Conservation (phyloP, 2,888 invertebrate species). For the Aphodius granarius region DNA sequence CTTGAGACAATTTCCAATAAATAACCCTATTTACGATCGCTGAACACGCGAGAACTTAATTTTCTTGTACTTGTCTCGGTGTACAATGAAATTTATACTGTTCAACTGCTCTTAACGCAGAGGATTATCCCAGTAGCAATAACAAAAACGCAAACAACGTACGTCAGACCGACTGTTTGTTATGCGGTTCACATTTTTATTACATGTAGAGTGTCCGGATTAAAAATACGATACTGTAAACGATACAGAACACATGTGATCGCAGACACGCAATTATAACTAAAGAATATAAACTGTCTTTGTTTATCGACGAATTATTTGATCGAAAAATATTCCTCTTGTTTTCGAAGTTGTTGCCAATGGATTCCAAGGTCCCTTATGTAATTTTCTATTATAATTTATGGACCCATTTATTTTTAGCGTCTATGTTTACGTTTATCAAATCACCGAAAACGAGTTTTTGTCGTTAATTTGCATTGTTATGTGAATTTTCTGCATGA, state of each 20-base stretch:
- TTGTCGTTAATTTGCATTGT: not conserved
- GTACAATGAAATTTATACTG: not conserved
- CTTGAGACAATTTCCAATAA: not conserved
- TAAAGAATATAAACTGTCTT: not conserved
- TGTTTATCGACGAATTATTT: conserved; percentile 34
- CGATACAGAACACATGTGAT: not conserved
- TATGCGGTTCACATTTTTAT: not conserved
- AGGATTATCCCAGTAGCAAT: not conserved
- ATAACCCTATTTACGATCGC: not conserved
- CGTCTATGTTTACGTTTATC: not conserved
- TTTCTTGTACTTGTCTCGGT: not conserved
- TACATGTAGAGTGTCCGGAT: not conserved
- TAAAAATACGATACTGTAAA: not conserved
- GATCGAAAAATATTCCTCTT: conserved; percentile 40
- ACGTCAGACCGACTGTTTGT: not conserved
- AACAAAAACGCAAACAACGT: not conserved
- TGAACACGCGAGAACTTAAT: not conserved
- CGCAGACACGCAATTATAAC: not conserved
- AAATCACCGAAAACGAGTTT: not conserved
- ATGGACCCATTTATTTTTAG: not conserved
- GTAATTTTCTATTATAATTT: not conserved
- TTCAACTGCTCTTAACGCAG: not conserved
- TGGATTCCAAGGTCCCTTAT: not conserved
- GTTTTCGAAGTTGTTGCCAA: conserved; percentile 2
- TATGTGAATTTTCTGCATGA: not conserved